A percentile compares a stretch with the other conserved stretches of the same genome.
Evolutionary conservation across 1,140 invertebrate genomes (phyloP).

Genomic region (Drosophila mauritiana): DNA sequence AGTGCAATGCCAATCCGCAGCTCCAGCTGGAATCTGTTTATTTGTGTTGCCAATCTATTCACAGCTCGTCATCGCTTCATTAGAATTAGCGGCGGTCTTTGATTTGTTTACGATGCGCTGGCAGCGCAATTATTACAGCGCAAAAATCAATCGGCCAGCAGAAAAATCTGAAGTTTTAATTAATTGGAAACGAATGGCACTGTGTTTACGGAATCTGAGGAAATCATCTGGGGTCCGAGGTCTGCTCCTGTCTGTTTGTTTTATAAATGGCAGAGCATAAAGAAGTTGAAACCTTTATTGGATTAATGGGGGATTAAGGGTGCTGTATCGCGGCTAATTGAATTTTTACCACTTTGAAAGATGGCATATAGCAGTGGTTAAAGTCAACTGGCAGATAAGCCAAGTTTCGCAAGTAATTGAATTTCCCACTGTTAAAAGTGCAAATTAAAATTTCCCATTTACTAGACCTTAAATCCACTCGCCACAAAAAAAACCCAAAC

Average conservation of each 20-base stretch:
- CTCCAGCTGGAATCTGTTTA: slow-evolving; percentile 51
- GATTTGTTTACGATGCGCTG: slow-evolving; percentile 67
- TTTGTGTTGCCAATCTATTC: slow-evolving; percentile 79
- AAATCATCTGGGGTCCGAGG: slow-evolving; percentile 7
- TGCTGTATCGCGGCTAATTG: slow-evolving; percentile 43
- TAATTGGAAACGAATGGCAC: slow-evolving; percentile 43
- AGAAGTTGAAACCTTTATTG: slow-evolving; percentile 30
- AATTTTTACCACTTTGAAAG: slow-evolving; percentile 36
- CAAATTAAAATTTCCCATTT: slow-evolving; percentile 8
- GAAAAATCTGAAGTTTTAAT: slow-evolving; percentile 38
- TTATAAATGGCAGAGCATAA: slow-evolving; percentile 41
- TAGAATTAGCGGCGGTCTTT: slow-evolving; percentile 62
- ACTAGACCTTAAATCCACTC: slow-evolving; percentile 1
- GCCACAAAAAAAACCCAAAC: background rate
- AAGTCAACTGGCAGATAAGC: background rate
- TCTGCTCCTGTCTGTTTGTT: slow-evolving; percentile 31
- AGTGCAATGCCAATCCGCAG: slow-evolving; percentile 51
- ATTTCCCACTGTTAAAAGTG: background rate
- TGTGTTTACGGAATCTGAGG: slow-evolving; percentile 40
- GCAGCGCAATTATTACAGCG: slow-evolving; percentile 62
- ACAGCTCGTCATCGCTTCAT: slow-evolving; percentile 70
- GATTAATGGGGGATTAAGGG: slow-evolving; percentile 28
- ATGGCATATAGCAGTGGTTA: background rate
- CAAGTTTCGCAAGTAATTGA: background rate
- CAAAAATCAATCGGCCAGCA: slow-evolving; percentile 28